Evolutionary conservation across 2,113 vertebrate genomes (phyloP).

Genomic region (Caretta caretta): DNA sequence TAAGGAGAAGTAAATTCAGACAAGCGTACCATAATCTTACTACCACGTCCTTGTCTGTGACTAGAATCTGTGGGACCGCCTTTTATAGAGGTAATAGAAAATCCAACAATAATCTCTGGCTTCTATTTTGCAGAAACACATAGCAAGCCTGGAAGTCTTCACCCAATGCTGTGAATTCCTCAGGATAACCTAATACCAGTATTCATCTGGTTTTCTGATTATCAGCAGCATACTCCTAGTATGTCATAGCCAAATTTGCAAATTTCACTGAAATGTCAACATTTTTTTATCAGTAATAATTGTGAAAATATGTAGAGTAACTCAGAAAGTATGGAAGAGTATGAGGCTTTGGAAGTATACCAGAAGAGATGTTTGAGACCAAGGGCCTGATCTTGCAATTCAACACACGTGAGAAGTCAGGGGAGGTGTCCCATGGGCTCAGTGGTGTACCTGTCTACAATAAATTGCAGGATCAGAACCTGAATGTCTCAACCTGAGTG

Average conservation of each 20-base stretch:
- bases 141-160: conserved; percentile 56
- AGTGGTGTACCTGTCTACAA: not conserved
- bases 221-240: conserved; percentile 63
- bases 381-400: not conserved
- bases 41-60: not conserved
- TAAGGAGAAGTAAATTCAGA: conserved; percentile 13
- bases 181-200: conserved; percentile 53
- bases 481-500: not conserved
- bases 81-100: conserved; percentile 50
- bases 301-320: conserved; percentile 56
- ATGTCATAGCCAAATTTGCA: conserved; percentile 71
- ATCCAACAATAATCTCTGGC: conserved; percentile 65
- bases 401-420: not conserved
- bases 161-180: conserved; percentile 45
- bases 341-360: not conserved
- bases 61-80: not conserved
- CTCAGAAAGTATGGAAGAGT: conserved; percentile 47
- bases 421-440: not conserved
- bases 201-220: conserved; percentile 70
- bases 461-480: not conserved
- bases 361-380: not conserved
- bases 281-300: conserved; percentile 23
- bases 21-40: conserved; percentile 1
- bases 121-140: conserved; percentile 74
- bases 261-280: not conserved